Base-by-base conservation (phyloP, 2,888 invertebrate genomes). In the Dryadula phaetusa region DNA sequence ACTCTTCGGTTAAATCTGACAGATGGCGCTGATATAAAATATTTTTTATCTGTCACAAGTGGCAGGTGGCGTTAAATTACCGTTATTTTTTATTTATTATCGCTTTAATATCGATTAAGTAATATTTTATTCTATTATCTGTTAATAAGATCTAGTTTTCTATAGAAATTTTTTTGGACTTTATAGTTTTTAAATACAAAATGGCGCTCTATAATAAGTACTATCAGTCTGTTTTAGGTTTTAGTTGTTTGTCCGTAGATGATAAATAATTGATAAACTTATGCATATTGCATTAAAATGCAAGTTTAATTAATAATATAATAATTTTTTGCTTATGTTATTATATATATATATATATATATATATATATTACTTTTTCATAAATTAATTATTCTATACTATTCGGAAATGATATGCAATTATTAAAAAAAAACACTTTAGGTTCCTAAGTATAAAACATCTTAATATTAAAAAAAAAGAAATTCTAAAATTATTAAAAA, bases 1-100 rank as follows among this genome's bases (percentile, higher is more conserved):
- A 85, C 94, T 99, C 44, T 99, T 99, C 84, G 98, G 98, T 73
- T 98, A 94, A 67, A 18, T n/a, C 22, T 58, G 25, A 60, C 58
- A 77, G 76, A 74, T 76, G 75, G 74, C 75, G 74, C 69, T 73
- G 47, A 28, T 62, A 32, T 60, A 46, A 37, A 42, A 47, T 25
- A 25, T 52, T 37, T n/a, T 47, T 37, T 16, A 54, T 18, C 22
- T 22, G 37, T 42, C 37, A 46, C 53, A 28, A 37, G 37, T 42
- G 28, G 44, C 60, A 60, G 44, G 18, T 42, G 16, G 28, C 12
- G 25, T 18, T 12, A 60, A 44, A 37, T 56, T 22, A 56, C 40
- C 56, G 40, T 25, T 25, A 37, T 25, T 56, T 25, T 56, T 56
- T 56, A 56, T 40, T 40, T 40, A 25, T 56, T 56, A 16, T 40